These are phyloP conservation scores for Cavia aperea DNA, from an alignment of 2,113 vertebrate genomes.

Conservation along the genomic window DNA sequence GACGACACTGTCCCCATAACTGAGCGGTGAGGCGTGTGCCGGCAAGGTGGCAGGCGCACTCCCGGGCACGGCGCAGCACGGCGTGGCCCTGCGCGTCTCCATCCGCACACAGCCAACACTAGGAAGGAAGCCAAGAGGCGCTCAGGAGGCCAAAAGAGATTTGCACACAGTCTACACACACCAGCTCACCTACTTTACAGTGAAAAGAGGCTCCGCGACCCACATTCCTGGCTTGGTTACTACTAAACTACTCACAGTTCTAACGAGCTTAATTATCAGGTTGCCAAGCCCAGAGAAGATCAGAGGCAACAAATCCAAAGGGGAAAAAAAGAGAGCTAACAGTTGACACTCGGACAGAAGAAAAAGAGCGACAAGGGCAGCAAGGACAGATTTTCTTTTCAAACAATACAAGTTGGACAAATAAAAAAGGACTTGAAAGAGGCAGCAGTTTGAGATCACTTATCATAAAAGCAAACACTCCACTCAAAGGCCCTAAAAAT, in stretches of 20 bases:
- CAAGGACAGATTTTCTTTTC: neutral
- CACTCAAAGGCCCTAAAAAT: slow-evolving; percentile 4
- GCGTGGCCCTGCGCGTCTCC: neutral
- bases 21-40: neutral
- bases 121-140: slow-evolving; percentile 22
- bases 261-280: slow-evolving; percentile 33
- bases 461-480: slow-evolving; percentile 38
- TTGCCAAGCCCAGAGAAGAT: slow-evolving; percentile 22
- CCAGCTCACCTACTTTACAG: neutral
- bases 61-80: neutral
- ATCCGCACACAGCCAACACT: neutral
- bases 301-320: slow-evolving; percentile 3
- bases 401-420: slow-evolving; percentile 20
- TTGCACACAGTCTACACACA: neutral
- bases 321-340: neutral
- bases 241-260: neutral
- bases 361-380: neutral
- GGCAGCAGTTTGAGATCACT: neutral
- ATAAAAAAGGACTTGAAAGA: neutral
- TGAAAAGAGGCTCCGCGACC: neutral
- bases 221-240: neutral
- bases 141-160: neutral
- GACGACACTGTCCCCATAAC: neutral
- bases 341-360: neutral
- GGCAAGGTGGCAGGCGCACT: neutral